These are phyloP conservation scores for Struthio camelus DNA, from an alignment of 2,113 vertebrate species.

Conservation along the genomic window DNA sequence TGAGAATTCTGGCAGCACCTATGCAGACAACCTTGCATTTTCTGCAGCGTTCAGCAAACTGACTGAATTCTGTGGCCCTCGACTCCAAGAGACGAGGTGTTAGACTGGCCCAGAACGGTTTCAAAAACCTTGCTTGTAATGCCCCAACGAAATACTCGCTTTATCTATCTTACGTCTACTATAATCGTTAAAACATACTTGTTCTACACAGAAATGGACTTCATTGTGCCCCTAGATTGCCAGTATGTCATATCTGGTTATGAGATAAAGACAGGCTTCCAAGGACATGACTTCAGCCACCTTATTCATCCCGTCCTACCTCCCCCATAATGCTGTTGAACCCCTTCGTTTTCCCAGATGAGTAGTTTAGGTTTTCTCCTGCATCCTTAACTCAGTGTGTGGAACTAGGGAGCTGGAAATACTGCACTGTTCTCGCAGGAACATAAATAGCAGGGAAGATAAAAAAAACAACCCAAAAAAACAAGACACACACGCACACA, in stretches of 20 bases:
- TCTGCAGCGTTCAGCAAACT: neutral
- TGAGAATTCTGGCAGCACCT: neutral
- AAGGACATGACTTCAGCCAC: neutral
- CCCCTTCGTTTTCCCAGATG: neutral
- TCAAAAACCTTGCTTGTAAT: neutral
- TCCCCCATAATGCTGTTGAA: neutral
- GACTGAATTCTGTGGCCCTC: neutral
- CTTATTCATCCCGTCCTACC: neutral
- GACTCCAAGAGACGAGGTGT: neutral
- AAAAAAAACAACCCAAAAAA: neutral
- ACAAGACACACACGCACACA: no score
- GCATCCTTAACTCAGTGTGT: neutral
- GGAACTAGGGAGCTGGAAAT: neutral
- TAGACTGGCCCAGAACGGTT: neutral
- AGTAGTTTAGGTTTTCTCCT: neutral
- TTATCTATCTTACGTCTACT: neutral
- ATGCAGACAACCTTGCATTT: neutral
- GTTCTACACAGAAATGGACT: neutral
- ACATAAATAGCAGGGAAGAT: neutral
- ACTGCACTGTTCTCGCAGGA: neutral
- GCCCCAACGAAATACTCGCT: neutral
- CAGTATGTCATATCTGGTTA: neutral
- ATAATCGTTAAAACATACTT: neutral
- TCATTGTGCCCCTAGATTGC: neutral
- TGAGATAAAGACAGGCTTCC: neutral